Base-by-base conservation (phyloP, 2,888 invertebrate genomes). In the Ferrisia virgata region DNA sequence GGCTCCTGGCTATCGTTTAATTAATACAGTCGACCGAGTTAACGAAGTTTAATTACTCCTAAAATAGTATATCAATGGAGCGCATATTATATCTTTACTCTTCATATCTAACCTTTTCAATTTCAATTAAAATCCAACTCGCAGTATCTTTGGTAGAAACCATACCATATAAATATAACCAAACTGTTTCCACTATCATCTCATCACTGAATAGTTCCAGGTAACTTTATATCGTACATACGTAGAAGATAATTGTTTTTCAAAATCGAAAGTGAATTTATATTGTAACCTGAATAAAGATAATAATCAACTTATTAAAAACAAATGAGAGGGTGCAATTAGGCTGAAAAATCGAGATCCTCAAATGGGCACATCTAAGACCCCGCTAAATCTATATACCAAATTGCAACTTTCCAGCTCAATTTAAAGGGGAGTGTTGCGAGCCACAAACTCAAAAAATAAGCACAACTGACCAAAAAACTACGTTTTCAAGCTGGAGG, bases 11-110 rank as follows among this genome's bases (percentile, higher is more conserved):
- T 11, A 76, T 28, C 36, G 11, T 76, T 76, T 76, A 76, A 76
- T 76, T 76, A 36, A 76, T 33, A 76, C 15, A 69, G 31, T 69
- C 69, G 69, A 22, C 15, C 69, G 69, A 31, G 31, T 76, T 76
- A 76, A 76, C 72, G 72, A 76, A 76, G 33, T 76, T 76, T 76
- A 76, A 76, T 76, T 76, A 76, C 72, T 76, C 36, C 33, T 76
- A 76, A 33, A 76, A 76, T 15, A 53, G 53, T 53, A 28, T 76
- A 36, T 76, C 72, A 76, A 76, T 76, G 72, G 15, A 15, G 36
- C 18, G 18, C 18, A 28, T 13, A 15, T n/a, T 6, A 15, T 6
- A 4, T 53, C 53, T 8, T 53, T 5, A 39, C 11, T 11, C 43
- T 9, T 36, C 53, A 22, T 53, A 22, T 4, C n/a, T 8, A 22